Percentiles rank a stretch among this genome's conserved stretches.
Conservation (phyloP, 2,797 vertebrate species). For the Poeciliopsis turneri region DNA sequence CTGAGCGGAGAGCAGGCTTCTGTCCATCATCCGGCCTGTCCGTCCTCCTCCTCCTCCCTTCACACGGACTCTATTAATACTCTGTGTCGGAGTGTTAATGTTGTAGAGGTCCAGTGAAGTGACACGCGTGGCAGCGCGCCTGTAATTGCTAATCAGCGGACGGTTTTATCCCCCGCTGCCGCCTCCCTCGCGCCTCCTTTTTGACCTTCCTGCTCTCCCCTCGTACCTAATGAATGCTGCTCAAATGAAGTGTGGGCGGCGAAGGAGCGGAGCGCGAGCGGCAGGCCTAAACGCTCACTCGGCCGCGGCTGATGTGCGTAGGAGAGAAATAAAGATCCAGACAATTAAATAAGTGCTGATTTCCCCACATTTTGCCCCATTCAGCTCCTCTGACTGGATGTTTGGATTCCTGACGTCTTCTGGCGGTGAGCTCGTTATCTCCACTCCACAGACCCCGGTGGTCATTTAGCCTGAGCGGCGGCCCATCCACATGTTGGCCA, state of each 20-base stretch:
- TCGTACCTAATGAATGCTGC: conserved; percentile 78
- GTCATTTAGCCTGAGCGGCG: background rate
- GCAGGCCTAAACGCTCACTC: conserved; percentile 67
- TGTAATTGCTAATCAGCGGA: conserved; percentile 84
- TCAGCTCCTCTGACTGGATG: conserved; percentile 10
- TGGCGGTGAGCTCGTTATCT: conserved; percentile 36
- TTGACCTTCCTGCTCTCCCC: conserved; percentile 37
- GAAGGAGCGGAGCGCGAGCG: conserved; percentile 13
- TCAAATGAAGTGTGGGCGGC: conserved; percentile 79
- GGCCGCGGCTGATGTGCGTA: conserved; percentile 73
- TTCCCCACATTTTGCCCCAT: conserved; percentile 7
- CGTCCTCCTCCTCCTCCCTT: conserved; percentile 29
- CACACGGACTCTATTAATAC: conserved; percentile 81
- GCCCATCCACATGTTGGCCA: background rate
- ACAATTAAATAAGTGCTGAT: conserved; percentile 53
- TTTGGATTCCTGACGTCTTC: conserved; percentile 1
- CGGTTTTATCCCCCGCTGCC: conserved; percentile 70
- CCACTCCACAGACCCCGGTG: conserved; percentile 2
- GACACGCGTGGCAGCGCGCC: conserved; percentile 75
- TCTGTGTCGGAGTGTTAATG: conserved; percentile 78
- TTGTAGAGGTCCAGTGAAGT: conserved; percentile 79
- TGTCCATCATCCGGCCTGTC: conserved; percentile 56
- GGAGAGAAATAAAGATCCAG: conserved; percentile 53
- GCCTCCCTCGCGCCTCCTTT: conserved; percentile 11
- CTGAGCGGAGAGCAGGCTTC: conserved; percentile 55